These are phyloP conservation scores for Tachina grossa DNA, from an alignment of 2,888 invertebrate species.

Conservation along the genomic window DNA sequence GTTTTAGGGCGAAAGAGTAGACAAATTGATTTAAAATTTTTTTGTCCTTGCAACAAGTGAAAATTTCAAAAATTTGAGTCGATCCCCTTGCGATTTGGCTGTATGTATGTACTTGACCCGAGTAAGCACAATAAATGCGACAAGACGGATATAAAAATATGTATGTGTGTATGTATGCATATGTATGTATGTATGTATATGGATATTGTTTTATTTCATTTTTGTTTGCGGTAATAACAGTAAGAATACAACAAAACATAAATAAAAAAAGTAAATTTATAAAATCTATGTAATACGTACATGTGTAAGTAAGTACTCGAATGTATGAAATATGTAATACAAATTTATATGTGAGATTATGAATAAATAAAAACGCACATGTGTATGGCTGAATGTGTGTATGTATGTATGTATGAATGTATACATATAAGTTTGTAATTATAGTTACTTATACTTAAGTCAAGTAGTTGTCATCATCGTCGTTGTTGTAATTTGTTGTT, in stretches of 20 bases:
- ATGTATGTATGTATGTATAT: not conserved
- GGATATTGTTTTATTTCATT: not conserved
- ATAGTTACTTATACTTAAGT: slow-evolving; percentile 22
- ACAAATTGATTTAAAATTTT: too few species aligned
- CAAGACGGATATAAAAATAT: too few species aligned
- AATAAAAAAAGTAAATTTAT: not conserved
- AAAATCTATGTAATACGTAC: not conserved
- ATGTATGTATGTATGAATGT: not conserved
- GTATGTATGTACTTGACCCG: too few species aligned
- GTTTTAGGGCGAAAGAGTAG: too few species aligned
- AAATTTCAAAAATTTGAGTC: too few species aligned
- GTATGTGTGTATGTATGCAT: not conserved
- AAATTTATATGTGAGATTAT: not conserved
- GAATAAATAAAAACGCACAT: not conserved
- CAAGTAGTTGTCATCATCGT: slow-evolving; percentile 53
- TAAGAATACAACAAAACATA: slow-evolving; percentile 8
- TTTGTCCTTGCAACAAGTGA: too few species aligned
- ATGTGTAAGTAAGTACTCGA: not conserved
- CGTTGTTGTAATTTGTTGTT: slow-evolving; percentile 63
- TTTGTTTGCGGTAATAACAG: slow-evolving; percentile 2
- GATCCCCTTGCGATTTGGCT: too few species aligned
- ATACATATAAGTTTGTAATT: slow-evolving; percentile 9
- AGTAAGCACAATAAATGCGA: too few species aligned
- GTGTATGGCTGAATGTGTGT: not conserved
- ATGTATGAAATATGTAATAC: not conserved